phyloP scores from a whole-genome alignment of 2,113 vertebrate genomes.

The Aphyosemion australe region DNA sequence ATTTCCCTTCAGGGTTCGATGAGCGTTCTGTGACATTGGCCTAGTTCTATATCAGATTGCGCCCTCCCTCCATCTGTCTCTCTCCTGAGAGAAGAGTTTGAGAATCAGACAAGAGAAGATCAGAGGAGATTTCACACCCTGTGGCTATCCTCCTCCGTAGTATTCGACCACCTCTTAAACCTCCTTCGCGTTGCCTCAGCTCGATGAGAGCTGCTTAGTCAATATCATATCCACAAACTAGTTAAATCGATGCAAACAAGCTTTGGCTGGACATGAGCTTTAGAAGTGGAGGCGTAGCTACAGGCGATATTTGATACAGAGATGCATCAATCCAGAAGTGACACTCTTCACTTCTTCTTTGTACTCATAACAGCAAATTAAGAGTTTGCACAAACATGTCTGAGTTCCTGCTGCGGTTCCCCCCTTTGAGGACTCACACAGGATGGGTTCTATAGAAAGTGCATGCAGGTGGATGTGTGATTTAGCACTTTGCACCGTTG shows the following conservation, averaged over 20 bases:
- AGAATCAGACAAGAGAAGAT: conserved; percentile 81
- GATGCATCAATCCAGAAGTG: conserved; percentile 63
- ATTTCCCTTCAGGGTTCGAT: conserved; percentile 72
- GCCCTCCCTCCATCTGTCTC: conserved; percentile 27
- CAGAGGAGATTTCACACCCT: conserved; percentile 80
- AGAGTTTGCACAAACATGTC: not conserved
- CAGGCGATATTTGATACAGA: conserved; percentile 53
- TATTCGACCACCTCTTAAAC: conserved; percentile 76
- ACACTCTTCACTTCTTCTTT: conserved; percentile 44
- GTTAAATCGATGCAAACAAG: conserved; percentile 78
- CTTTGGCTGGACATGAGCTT: conserved; percentile 61
- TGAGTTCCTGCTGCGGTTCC: conserved; percentile 11
- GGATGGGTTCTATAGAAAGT: conserved; percentile 22
- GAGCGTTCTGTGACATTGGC: conserved; percentile 80
- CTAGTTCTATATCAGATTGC: conserved; percentile 75
- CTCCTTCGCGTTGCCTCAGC: conserved; percentile 62
- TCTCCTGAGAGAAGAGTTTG: conserved; percentile 73
- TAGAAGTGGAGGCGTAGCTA: conserved; percentile 64
- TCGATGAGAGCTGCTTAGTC: conserved; percentile 70
- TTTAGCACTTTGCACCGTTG: conserved; percentile 45
- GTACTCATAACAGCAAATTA: conserved; percentile 59
- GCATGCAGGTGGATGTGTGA: conserved; percentile 39
- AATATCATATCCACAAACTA: conserved; percentile 75
- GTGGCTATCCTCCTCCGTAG: conserved; percentile 78
- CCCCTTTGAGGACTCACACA: not conserved